A percentile compares a stretch with the other conserved stretches of the same genome.
Conservation (phyloP, 2,888 invertebrate species). For the Conchocele bisecta region DNA sequence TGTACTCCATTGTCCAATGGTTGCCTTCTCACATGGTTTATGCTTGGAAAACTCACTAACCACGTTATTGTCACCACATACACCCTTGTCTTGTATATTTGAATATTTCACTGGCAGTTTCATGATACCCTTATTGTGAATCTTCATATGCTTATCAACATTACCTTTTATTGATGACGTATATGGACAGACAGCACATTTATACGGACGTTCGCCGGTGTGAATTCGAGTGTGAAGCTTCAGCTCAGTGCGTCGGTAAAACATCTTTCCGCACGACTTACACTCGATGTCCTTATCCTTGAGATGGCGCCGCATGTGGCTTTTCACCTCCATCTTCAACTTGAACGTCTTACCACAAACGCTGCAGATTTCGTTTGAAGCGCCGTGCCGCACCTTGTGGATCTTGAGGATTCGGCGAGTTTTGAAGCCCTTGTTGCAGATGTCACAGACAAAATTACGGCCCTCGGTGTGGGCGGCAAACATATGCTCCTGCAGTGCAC, state of each 20-base stretch:
- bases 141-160: slow-evolving; percentile 49
- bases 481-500: slow-evolving; percentile 66
- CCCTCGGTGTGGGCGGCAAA: slow-evolving; percentile 63
- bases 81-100: no score
- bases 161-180: slow-evolving; percentile 52
- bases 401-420: slow-evolving; percentile 66
- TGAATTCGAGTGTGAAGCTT: slow-evolving; percentile 53
- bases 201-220: slow-evolving; percentile 50
- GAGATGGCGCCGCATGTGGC: slow-evolving; percentile 48
- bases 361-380: slow-evolving; percentile 60
- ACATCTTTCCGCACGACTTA: slow-evolving; percentile 48
- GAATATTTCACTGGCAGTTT: no score
- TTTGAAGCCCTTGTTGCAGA: slow-evolving; percentile 72
- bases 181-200: slow-evolving; percentile 43
- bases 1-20: no score
- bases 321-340: slow-evolving; percentile 53
- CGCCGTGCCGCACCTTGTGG: slow-evolving; percentile 65
- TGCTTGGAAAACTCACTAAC: no score
- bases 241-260: slow-evolving; percentile 53
- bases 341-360: slow-evolving; percentile 74
- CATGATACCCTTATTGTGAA: slow-evolving; percentile 47
- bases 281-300: slow-evolving; percentile 54
- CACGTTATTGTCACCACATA: no score
- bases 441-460: slow-evolving; percentile 66
- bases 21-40: no score